Evolutionary conservation across 1,140 invertebrate genomes (phyloP), one percentile per base, ranked within the genome.

Genomic region (Drosophila prosaltans): DNA sequence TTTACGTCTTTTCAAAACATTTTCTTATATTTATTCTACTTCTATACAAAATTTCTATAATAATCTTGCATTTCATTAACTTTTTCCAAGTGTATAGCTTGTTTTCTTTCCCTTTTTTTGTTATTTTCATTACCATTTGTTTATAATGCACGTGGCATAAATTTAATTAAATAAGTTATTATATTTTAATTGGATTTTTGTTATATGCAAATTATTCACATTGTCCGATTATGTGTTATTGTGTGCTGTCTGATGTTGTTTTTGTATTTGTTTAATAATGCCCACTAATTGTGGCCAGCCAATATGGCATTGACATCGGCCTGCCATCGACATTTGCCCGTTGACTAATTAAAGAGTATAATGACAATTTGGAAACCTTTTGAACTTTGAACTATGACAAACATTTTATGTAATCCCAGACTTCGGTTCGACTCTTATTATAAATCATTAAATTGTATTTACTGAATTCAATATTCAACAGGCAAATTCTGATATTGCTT

Each of bases 141-240:
- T 54, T 76, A 76, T 88, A 71, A 72, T 80, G 76, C 76, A 51
- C 45, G 45, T 51, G 65, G 59, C 77, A 88, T 76, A 69, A 88
- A 88, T 88, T 88, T 88, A 86, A 86, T 86, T 82, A 86, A 88
- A 86, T 79, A 86, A 82, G 69, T 82, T 86, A 86, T 86, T 88
- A 88, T 79, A 76, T 69, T 88, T 82, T 88, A 86, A 86, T 86
- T 88, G 82, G 75, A 82, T 88, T 70, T 73, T 82, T 88, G 74
- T 83, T 73, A 58, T 73, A 58, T 81, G 75, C 36, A 71, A 80
- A 80, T 72, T 79, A 63, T 43, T 41, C 43, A 70, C 68, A 68
- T 77, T 36, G 32, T 76, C 68, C 62, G 51, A 65, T 67, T 39
- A 16, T 16, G 8, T 64, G 32, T 63, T 16, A 16, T 69, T 11